Base-by-base conservation (phyloP, 1,140 invertebrate species). In the Saccostrea echinata region DNA sequence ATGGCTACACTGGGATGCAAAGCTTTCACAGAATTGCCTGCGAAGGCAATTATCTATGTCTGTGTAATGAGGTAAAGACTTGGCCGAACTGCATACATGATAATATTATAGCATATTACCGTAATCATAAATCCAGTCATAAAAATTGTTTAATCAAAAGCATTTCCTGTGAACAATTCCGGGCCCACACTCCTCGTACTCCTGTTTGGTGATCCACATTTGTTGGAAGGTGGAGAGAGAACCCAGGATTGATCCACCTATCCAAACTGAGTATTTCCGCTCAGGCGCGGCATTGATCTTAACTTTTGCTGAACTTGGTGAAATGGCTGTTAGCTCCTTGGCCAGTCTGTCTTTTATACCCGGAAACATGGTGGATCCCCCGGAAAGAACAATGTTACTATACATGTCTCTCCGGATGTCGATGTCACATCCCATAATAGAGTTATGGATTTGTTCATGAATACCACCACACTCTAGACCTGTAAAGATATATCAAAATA, bases 141-240 rank as follows among this genome's bases (percentile, higher is more conserved):
- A 61, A 61, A 61, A 61, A 61, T 3, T 1, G 55, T 9, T 30
- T 9, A 18, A 30, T 90, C 57, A 90, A 51, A 90, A 91, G 52
- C 90, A 91, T 94, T 98, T 97, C 86, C 88, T 82, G 57, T 92
- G 89, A 97, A 97, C 86, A 97, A 97, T 85, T 43, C 35, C 16
- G 18, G 98, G 98, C 91, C 98, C 98, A 93, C 97, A 98, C 95
- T 98, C 98, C 95, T 98, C 97, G 95, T 98, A 98, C 94, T 98
- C 97, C 89, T 95, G 93, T 89, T 96, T 96, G 87, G 94, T 95
- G 92, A 96, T 96, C 96, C 96, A 96, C 95, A 96, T 96, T 89
- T 96, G 94, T 90, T 96, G 96, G 95, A 96, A 96, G 90, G 96
- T 96, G 90, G 96, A 96, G 61, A 96, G 94, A 52, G 96, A 96